Base-by-base conservation (phyloP, 1,140 invertebrate species). In the Marisa cornuarietis region DNA sequence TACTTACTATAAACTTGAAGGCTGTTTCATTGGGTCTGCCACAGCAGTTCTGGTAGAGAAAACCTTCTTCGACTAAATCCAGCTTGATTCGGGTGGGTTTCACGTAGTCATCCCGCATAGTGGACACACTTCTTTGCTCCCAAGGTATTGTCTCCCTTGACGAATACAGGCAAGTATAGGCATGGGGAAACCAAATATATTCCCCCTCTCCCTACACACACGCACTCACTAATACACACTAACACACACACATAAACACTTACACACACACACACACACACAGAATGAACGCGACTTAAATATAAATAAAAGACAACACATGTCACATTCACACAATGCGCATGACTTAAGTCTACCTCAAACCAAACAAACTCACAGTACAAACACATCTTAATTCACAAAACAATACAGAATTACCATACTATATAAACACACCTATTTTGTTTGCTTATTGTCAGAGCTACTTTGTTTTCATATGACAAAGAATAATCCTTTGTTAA, bases 31-130 rank as follows among this genome's bases (percentile, higher is more conserved):
- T 76, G 52, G 74, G 61, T 66, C 74, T 26, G 26, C 74, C 74
- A 16, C 74, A 76, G 62, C 74, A 76, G 74, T 76, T 76, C 16
- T 31, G 61, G 42, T 76, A 49, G 6, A 76, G 42, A 22, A 76
- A 76, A 8, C 74, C 74, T 24, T 76, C 74, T 24, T 61, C 74
- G 2, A 76, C 74, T 51, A 63, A 65, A 26, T 76, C 74, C 62
- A 76, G 62, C 61, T 49, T 42, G 61, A 76, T 75, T 11, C 73
- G 52, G 7, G 52, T 58, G 6, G 73, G 73, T n/a, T 75, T 75
- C 20, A 62, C 31, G 54, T 75, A 75, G 73, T 75, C 73, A 18
- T 24, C 62, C 52, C 61, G 42, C 24, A 18, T 24, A 0, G 73
- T 26, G 7, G 73, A 75, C 14, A 61, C 58, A 18, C 73, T 75